Conservation (phyloP, 2,113 vertebrate species). For the Sterna hirundo region DNA sequence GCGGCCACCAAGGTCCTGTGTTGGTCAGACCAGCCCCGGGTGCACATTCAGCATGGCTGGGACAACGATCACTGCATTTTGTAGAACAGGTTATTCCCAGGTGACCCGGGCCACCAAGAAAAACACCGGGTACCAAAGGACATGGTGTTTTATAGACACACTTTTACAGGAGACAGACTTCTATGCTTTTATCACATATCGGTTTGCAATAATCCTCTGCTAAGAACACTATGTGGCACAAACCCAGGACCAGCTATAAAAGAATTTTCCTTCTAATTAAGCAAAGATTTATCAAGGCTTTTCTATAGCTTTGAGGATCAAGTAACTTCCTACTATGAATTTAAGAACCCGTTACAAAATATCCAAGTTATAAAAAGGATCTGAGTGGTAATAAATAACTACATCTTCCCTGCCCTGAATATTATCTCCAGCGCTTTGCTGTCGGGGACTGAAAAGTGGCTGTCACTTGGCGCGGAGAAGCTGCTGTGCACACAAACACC, state of each 20-base stretch:
- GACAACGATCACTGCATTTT: rapidly evolving
- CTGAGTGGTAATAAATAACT: neutral
- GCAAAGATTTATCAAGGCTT: neutral
- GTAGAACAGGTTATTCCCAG: rapidly evolving
- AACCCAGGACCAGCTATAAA: neutral
- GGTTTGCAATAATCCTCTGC: neutral
- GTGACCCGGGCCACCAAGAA: neutral
- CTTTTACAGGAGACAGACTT: neutral
- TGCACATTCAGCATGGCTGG: rapidly evolving
- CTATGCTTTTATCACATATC: neutral
- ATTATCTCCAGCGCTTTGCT: neutral
- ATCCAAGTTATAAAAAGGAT: neutral
- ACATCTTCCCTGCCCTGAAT: neutral
- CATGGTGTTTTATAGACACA: rapidly evolving
- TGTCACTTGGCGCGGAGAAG: neutral
- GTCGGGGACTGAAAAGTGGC: neutral
- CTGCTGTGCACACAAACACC: neutral
- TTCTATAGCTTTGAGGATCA: neutral
- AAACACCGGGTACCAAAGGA: rapidly evolving
- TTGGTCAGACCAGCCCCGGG: rapidly evolving
- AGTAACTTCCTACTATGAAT: neutral
- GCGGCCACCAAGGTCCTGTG: neutral
- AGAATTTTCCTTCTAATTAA: neutral
- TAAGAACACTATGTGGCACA: neutral
- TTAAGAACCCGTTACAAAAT: neutral